Conservation (phyloP, 2,888 invertebrate species). For the Agrotis segetum region DNA sequence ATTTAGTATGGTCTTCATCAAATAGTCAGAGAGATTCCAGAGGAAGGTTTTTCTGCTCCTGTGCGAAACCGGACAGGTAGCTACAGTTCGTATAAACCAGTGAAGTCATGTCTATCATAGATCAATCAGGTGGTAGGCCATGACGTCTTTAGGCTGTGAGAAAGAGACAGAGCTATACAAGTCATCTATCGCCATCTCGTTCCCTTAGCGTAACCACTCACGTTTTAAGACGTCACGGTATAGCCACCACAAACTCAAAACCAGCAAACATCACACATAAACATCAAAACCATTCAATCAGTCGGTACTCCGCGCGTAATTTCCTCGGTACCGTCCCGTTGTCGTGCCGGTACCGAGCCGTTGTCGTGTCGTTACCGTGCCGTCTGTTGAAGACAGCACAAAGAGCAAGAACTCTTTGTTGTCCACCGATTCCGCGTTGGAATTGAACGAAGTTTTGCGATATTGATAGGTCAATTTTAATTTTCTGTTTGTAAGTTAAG, state of each 20-base stretch:
- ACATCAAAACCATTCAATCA: constrained; percentile 61
- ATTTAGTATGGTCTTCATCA: no score
- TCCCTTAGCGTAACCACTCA: no score
- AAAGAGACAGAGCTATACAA: no score
- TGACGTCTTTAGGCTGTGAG: no score
- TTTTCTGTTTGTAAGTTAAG: constrained; percentile 32
- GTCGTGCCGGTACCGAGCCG: constrained; percentile 54
- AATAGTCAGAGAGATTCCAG: no score
- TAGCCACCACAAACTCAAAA: no score
- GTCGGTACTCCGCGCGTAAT: constrained; percentile 60
- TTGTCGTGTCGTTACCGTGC: constrained; percentile 56
- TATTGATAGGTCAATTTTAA: constrained; percentile 65
- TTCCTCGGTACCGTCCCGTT: constrained; percentile 61
- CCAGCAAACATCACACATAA: constrained; percentile 15
- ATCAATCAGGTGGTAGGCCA: no score
- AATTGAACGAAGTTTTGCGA: constrained; percentile 56
- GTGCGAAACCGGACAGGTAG: no score
- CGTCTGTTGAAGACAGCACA: constrained; percentile 62
- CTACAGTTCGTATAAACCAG: no score
- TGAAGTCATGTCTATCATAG: not conserved
- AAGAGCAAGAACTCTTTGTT: constrained; percentile 64
- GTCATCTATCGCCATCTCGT: no score
- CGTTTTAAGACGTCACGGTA: no score
- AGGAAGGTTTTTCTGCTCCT: no score
- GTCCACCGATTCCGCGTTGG: constrained; percentile 58